Conservation (phyloP, 1,140 invertebrate genomes). For the Ruditapes philippinarum region DNA sequence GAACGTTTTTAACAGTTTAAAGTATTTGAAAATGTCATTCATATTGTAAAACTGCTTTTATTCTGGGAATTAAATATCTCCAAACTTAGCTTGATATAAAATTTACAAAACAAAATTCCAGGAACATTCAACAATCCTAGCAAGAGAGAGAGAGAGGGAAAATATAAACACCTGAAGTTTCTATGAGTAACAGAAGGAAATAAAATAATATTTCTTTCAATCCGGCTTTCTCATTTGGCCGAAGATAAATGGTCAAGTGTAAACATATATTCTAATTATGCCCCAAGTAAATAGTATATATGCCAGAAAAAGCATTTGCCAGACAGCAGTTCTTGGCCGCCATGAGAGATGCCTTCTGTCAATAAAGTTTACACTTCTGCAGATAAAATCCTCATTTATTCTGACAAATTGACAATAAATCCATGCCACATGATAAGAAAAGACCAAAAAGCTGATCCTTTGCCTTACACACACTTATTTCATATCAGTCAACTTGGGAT, state of each 20-base stretch:
- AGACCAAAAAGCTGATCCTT: conserved; percentile 7
- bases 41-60: no score
- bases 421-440: conserved; percentile 46
- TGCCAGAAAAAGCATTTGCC: background rate
- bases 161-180: background rate
- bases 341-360: conserved; percentile 26
- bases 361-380: conserved; percentile 25
- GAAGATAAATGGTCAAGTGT: conserved; percentile 33
- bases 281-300: conserved; percentile 19
- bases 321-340: background rate
- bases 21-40: no score
- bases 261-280: conserved; percentile 54
- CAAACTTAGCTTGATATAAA: no score
- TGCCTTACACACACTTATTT: conserved; percentile 10
- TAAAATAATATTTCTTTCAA: conserved; percentile 18
- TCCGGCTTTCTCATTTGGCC: background rate
- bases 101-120: no score
- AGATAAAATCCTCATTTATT: conserved; percentile 38
- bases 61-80: no score
- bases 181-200: background rate
- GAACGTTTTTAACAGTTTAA: no score
- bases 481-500: conserved; percentile 2
- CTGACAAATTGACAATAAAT: conserved; percentile 52
- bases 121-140: no score
- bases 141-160: no score